Percentiles rank a stretch among this genome's conserved stretches.
phyloP scores from a whole-genome alignment of 2,797 vertebrate genomes.

The Galago senegalensis region DNA sequence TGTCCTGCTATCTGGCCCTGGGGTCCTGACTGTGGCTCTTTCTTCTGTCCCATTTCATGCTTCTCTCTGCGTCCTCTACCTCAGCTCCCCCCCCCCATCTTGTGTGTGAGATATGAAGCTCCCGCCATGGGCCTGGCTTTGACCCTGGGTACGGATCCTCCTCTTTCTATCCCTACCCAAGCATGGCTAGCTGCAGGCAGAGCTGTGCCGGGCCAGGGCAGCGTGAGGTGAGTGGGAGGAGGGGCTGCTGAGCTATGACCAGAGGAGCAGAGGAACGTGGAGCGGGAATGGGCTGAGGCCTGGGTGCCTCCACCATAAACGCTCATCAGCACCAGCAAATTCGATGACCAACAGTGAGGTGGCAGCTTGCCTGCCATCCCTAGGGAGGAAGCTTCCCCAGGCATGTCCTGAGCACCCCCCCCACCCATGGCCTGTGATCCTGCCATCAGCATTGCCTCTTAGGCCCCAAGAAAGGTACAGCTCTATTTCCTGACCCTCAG shows the following conservation, averaged over 20 bases:
- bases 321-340: fast-evolving
- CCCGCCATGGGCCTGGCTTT: fast-evolving
- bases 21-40: neutral
- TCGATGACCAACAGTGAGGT: too few species aligned
- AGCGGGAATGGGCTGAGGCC: neutral
- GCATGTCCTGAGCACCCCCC: neutral
- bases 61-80: too few species aligned
- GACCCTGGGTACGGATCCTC: neutral
- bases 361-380: neutral
- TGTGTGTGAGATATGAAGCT: too few species aligned
- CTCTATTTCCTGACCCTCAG: neutral
- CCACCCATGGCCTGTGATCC: neutral
- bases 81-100: neutral
- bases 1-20: neutral
- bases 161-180: neutral
- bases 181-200: too few species aligned
- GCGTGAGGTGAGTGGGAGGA: neutral
- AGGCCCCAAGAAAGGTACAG: fast-evolving
- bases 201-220: neutral
- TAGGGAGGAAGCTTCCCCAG: neutral
- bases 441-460: fast-evolving
- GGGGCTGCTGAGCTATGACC: neutral
- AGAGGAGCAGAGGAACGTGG: neutral
- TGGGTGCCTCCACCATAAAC: fast-evolving
- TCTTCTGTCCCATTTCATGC: fast-evolving